Percentiles rank a stretch among this genome's conserved stretches.
These are phyloP conservation scores for Papilio elwesi DNA, from an alignment of 2,888 invertebrate species.

Conservation along the genomic window DNA sequence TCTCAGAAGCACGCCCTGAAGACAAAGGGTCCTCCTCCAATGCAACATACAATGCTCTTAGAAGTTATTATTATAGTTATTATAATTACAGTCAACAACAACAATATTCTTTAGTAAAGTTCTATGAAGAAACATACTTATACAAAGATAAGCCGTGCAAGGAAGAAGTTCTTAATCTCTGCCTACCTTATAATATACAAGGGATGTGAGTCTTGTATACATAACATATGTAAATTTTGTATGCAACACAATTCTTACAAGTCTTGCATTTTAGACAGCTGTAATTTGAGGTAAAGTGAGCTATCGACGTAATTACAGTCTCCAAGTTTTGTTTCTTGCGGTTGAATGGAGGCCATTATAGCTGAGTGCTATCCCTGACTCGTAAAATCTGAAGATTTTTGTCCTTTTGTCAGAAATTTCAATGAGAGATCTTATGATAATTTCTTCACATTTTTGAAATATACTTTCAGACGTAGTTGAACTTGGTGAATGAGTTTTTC, in stretches of 20 bases:
- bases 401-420: not conserved
- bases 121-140: no score
- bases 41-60: no score
- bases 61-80: no score
- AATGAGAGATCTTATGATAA: not conserved
- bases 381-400: not conserved
- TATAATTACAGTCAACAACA: no score
- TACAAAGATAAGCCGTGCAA: no score
- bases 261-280: not conserved
- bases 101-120: no score
- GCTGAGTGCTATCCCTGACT: conserved; percentile 13
- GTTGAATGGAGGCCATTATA: conserved; percentile 21
- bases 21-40: no score
- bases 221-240: not conserved
- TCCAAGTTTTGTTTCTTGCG: conserved; percentile 22
- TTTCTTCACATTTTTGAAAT: no score
- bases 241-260: not conserved
- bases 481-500: no score
- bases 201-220: not conserved
- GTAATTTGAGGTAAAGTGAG: conserved; percentile 8
- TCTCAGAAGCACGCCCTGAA: no score
- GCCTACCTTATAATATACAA: no score
- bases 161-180: no score
- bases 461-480: not conserved
- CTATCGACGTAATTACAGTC: conserved; percentile 25